phyloP scores from a whole-genome alignment of 2,113 vertebrate genomes.

The Chionis minor region DNA sequence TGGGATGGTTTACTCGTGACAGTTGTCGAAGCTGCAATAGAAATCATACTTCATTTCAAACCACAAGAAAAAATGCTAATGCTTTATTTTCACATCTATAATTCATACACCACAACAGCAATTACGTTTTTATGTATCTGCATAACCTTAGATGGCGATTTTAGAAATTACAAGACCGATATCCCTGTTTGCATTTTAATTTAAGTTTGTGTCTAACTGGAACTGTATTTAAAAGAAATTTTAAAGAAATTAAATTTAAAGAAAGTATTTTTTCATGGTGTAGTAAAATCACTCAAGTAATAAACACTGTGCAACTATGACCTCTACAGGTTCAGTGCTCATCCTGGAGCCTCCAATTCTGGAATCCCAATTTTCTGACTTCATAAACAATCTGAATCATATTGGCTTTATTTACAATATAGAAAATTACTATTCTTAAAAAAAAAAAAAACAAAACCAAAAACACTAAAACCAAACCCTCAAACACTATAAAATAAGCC shows the following conservation, averaged over 20 bases:
- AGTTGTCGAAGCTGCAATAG: constrained; percentile 91
- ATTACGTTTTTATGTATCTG: background rate
- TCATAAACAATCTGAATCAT: background rate
- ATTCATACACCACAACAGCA: background rate
- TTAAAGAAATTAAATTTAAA: background rate
- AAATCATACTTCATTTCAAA: constrained; percentile 37
- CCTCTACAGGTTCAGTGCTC: background rate
- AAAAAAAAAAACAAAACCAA: background rate
- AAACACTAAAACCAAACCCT: background rate
- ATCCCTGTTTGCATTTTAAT: background rate
- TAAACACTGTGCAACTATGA: background rate
- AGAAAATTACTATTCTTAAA: background rate
- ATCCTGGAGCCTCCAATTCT: background rate
- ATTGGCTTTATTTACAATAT: background rate
- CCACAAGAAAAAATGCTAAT: background rate
- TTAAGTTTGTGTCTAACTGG: background rate
- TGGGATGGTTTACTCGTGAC: constrained; percentile 95
- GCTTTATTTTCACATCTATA: background rate
- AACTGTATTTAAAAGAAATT: background rate
- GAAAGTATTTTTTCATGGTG: background rate
- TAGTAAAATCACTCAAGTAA: background rate
- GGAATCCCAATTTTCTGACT: background rate
- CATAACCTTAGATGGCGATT: background rate
- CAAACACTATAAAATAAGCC: background rate
- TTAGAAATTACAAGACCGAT: background rate